Conservation (phyloP, 2,888 invertebrate species). For the Rhimphoctona megacephalus region DNA sequence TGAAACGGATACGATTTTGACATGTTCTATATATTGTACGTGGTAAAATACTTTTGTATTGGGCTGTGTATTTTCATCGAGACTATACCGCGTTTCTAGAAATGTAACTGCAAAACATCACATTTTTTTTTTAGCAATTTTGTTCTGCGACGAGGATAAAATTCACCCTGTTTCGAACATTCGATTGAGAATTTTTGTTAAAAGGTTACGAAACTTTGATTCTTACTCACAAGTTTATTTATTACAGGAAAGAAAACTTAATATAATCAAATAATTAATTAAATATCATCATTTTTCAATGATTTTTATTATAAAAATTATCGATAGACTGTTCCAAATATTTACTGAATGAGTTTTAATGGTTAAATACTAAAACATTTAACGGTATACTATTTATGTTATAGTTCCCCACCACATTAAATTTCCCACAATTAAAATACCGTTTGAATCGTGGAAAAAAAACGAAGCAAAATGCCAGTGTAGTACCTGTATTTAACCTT, state of each 20-base stretch:
- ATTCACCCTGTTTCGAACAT: neutral
- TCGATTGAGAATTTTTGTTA: neutral
- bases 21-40: conserved; percentile 8
- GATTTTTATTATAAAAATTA: too few species aligned
- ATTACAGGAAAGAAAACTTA: too few species aligned
- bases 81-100: neutral
- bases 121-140: neutral
- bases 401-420: neutral
- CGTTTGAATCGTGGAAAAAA: neutral
- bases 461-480: neutral
- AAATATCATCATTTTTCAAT: too few species aligned
- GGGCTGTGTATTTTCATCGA: neutral
- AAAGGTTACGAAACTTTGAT: neutral
- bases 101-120: neutral
- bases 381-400: too few species aligned
- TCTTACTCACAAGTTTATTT: neutral
- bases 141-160: neutral
- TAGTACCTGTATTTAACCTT: neutral
- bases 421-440: neutral
- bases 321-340: too few species aligned
- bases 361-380: neutral
- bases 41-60: neutral
- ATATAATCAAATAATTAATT: too few species aligned
- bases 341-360: neutral
- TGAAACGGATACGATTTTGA: conserved; percentile 58